Conservation (phyloP, 2,113 vertebrate genomes). For the Aix galericulata region DNA sequence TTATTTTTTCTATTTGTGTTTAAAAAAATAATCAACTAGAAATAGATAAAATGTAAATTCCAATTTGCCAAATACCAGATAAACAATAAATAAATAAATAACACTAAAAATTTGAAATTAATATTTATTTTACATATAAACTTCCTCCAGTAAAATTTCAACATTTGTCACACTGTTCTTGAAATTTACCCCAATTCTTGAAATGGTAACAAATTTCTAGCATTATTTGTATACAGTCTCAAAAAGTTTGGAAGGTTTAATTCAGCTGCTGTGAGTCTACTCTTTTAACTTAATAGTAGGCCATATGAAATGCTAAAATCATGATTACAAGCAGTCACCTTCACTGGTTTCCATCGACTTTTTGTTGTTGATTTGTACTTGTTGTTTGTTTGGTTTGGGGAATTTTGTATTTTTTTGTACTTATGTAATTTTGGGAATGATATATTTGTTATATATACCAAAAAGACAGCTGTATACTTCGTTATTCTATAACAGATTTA, state of each 20-base stretch:
- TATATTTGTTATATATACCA: background rate
- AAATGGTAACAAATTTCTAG: background rate
- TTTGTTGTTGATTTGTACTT: too few species aligned
- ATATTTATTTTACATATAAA: background rate
- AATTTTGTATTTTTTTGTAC: background rate
- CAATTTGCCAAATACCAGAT: background rate
- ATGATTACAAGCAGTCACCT: background rate
- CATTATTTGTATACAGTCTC: rapidly evolving
- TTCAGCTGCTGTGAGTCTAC: background rate
- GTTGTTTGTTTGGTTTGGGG: background rate
- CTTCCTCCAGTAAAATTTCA: background rate
- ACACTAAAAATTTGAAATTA: background rate
- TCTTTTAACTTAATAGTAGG: background rate
- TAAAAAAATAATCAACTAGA: background rate
- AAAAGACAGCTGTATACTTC: background rate
- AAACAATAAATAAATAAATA: background rate
- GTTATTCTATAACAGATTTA: background rate
- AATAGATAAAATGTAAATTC: background rate
- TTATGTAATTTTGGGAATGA: background rate
- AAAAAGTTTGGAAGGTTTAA: background rate
- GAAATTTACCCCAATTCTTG: background rate
- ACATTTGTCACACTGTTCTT: background rate
- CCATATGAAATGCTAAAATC: background rate
- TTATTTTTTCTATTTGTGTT: background rate
- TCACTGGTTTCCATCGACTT: background rate